Conservation (phyloP, 2,113 vertebrate genomes). For the Leptocoma aspasia region DNA sequence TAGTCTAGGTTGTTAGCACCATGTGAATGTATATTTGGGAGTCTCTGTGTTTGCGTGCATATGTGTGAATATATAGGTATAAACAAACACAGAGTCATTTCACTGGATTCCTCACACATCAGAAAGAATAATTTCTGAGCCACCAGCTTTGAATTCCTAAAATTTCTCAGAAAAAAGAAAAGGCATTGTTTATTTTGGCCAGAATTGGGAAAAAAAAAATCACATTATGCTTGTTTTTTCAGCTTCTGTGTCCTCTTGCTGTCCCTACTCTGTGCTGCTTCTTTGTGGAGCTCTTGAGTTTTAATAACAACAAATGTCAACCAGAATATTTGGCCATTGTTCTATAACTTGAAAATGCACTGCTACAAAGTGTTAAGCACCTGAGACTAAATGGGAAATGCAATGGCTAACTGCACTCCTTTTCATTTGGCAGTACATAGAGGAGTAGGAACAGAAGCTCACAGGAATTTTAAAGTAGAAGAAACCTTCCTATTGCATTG, state of each 20-base stretch:
- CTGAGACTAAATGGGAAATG: background rate
- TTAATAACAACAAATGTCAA: background rate
- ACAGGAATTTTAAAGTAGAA: background rate
- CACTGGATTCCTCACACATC: background rate
- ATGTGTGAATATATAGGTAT: background rate
- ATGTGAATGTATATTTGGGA: slow-evolving; percentile 25
- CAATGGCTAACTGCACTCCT: background rate
- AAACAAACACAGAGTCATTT: slow-evolving; percentile 17
- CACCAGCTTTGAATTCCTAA: background rate
- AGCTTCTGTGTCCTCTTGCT: background rate
- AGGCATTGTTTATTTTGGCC: background rate
- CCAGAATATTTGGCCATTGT: background rate
- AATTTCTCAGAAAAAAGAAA: background rate
- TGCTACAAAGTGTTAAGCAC: background rate
- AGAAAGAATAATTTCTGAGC: background rate
- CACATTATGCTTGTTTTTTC: background rate
- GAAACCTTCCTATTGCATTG: background rate
- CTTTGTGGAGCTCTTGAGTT: background rate
- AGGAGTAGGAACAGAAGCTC: background rate
- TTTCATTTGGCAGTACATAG: background rate
- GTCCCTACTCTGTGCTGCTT: background rate
- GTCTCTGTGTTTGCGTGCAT: background rate
- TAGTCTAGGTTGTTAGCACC: slow-evolving; percentile 46
- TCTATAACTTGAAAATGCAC: background rate
- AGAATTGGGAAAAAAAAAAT: background rate